Base-by-base conservation (phyloP, 2,797 vertebrate genomes). In the Etheostoma perlongum region DNA sequence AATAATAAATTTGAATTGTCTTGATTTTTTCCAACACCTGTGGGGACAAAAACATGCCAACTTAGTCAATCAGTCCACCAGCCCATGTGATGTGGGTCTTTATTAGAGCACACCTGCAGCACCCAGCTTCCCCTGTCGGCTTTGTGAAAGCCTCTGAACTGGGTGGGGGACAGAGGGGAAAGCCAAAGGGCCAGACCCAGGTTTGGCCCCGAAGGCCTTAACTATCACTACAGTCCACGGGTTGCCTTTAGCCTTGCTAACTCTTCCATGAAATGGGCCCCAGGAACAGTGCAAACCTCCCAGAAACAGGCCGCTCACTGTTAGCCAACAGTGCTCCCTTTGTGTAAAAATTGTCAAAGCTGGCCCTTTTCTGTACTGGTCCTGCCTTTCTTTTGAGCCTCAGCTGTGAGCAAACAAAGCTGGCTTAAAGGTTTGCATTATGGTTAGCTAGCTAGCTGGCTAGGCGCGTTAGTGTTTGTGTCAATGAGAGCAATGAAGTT, bases 271-370 rank as follows among this genome's bases (percentile, higher is more conserved):
- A 97, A 97, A 96, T 95, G 91, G 83, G 92, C 93, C 94, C 93
- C 95, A 95, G 94, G 92, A 95, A 93, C 90, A 94, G 92, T 80
- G 88, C 92, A 95, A 95, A 93, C 77, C 89, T 94, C 89, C 91
- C 90, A 74, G 91, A 94, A 95, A 96, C 93, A 95, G 93, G 94
- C 95, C 84, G 92, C 93, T 95, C 92, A 95, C 96, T 96, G 95
- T 95, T 96, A 95, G 89, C 94, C 94, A 92, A 97, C 96, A 97
- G 94, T 96, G 95, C 93, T 80, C 85, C 92, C 94, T 96, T 96
- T 96, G 95, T 96, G 93, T 93, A 74, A 89, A 91, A 93, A 93
- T 92, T 83, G 88, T 92, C 88, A 94, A 94, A 93, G 94, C 93
- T 94, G 92, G 90, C 91, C 88, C 91, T 94, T 95, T 93, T 91